Percentiles rank a stretch among this genome's conserved stretches.
Evolutionary conservation across 1,140 invertebrate genomes (phyloP).

Genomic region (Caerostris darwini): DNA sequence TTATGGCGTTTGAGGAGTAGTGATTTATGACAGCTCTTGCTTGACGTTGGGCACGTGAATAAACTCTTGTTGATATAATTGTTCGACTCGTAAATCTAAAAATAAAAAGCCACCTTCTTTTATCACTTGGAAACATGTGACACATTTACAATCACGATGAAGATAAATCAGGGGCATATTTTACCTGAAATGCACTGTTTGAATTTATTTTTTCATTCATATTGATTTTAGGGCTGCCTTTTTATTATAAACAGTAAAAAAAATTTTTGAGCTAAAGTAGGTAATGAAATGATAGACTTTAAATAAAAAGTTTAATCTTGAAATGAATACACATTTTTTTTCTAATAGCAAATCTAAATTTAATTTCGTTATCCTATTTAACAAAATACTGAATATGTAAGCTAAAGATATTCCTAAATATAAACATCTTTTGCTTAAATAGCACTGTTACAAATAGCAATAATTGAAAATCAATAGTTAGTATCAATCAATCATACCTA

Average conservation of each 20-base stretch:
- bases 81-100: background rate
- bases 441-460: too few relatives aligned
- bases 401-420: background rate
- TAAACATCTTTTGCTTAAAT: background rate
- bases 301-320: background rate
- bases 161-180: background rate
- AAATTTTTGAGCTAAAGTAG: background rate
- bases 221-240: background rate
- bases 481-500: too few relatives aligned
- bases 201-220: background rate
- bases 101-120: background rate
- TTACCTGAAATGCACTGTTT: background rate
- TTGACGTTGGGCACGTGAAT: background rate
- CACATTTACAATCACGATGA: background rate
- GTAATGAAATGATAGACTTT: background rate
- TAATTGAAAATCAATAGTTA: too few relatives aligned
- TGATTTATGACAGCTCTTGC: background rate
- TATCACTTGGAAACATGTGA: background rate
- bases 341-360: background rate
- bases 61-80: background rate
- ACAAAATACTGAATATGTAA: background rate
- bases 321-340: background rate
- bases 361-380: background rate
- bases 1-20: slow-evolving; percentile 41
- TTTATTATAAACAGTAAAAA: background rate